A percentile compares a stretch with the other conserved stretches of the same genome.
phyloP scores from a whole-genome alignment of 2,113 vertebrate genomes.

The Oxyruncus cristatus region DNA sequence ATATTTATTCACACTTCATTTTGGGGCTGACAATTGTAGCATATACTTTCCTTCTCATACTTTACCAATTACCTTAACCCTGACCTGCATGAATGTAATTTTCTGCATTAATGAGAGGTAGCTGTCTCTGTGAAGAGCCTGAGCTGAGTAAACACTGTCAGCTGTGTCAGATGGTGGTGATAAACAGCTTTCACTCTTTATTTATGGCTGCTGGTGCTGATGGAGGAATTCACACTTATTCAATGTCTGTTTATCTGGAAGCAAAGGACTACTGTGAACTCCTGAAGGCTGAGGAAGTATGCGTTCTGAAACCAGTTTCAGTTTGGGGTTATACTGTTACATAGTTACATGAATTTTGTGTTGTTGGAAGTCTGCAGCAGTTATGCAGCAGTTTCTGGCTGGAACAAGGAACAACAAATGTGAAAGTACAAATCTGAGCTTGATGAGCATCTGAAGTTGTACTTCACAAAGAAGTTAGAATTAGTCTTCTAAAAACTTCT shows the following conservation, averaged over 20 bases:
- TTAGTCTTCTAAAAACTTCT: background rate
- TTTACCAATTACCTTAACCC: conserved; percentile 51
- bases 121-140: conserved; percentile 4
- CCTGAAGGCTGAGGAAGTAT: background rate
- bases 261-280: background rate
- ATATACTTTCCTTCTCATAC: conserved; percentile 19
- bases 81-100: conserved; percentile 22
- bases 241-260: background rate
- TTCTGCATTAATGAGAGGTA: conserved; percentile 48
- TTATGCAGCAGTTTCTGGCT: background rate
- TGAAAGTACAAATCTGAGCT: background rate
- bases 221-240: background rate
- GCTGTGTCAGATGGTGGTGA: conserved; percentile 32
- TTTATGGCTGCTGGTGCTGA: background rate
- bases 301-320: background rate
- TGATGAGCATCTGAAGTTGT: background rate
- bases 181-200: conserved; percentile 39
- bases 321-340: background rate
- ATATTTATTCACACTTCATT: conserved; percentile 57
- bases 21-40: conserved; percentile 2
- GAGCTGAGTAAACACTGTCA: conserved; percentile 29
- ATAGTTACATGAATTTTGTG: background rate
- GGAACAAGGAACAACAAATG: background rate
- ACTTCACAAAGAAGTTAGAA: background rate
- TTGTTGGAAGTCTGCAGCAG: background rate